Conservation (phyloP, 2,888 invertebrate genomes). For the Parapristionchus giblindavisi region DNA sequence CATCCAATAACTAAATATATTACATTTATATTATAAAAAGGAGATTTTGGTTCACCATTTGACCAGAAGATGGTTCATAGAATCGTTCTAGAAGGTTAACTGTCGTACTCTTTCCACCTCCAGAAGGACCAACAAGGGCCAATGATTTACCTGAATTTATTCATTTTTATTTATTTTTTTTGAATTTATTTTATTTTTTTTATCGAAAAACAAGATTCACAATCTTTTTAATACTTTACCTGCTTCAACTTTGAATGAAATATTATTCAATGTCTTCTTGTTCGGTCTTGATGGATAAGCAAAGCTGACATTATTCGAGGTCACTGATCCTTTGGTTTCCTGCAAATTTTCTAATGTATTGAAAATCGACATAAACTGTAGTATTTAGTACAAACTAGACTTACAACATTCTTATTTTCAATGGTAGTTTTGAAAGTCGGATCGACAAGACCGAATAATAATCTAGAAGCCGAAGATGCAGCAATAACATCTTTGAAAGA, state of each 20-base stretch:
- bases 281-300: slow-evolving; percentile 20
- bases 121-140: slow-evolving; percentile 77
- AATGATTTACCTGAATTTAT: slow-evolving; percentile 43
- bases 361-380: slow-evolving; percentile 83
- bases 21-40: background rate
- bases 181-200: too few relatives aligned
- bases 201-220: too few relatives aligned
- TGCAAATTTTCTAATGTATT: slow-evolving; percentile 73
- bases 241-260: slow-evolving; percentile 1
- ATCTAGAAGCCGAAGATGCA: background rate
- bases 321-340: background rate
- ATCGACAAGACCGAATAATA: slow-evolving; percentile 15
- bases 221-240: too few relatives aligned
- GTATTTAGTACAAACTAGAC: too few relatives aligned
- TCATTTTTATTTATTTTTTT: too few relatives aligned
- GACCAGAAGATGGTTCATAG: slow-evolving; percentile 80
- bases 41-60: slow-evolving; percentile 74
- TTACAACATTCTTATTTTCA: slow-evolving; percentile 85
- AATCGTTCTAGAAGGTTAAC: slow-evolving; percentile 84
- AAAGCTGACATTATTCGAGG: background rate
- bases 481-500: slow-evolving; percentile 16
- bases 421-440: background rate
- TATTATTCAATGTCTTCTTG: background rate
- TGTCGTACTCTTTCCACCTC: slow-evolving; percentile 87
- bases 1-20: slow-evolving; percentile 58